Evolutionary conservation across 2,888 invertebrate genomes (phyloP).

Genomic region (Trimorus sp.): DNA sequence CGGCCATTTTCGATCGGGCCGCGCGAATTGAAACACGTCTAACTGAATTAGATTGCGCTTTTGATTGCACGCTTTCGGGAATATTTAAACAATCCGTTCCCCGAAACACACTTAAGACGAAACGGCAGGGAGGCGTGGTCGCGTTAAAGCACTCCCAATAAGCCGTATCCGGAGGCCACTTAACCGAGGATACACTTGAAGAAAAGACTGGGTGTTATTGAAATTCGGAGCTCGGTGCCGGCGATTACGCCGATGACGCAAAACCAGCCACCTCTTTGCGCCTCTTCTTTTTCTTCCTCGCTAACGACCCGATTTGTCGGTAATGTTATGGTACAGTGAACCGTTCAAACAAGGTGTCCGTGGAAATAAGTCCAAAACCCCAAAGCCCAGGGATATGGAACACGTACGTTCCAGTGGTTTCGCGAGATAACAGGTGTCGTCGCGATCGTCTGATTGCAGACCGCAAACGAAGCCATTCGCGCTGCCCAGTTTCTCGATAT

Average conservation of each 20-base stretch:
- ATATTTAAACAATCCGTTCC: not conserved
- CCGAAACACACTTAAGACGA: constrained; percentile 8
- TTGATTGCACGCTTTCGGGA: not conserved
- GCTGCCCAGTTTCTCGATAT: constrained; percentile 52
- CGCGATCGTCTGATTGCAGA: constrained; percentile 37
- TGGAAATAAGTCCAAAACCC: no score
- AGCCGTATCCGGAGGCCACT: constrained; percentile 33
- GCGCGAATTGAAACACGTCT: no score
- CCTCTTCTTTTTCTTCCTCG: no score
- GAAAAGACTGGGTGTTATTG: not conserved
- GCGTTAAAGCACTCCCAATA: constrained; percentile 24
- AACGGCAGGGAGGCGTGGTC: constrained; percentile 20
- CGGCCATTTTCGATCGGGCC: no score
- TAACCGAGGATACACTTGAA: constrained; percentile 14
- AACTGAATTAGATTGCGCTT: not conserved
- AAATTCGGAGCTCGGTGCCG: no score
- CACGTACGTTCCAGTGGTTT: constrained; percentile 42
- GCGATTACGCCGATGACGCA: no score
- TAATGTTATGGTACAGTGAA: no score
- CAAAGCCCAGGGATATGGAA: no score
- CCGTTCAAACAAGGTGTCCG: no score
- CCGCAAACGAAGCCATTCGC: constrained; percentile 50
- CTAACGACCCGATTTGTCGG: no score
- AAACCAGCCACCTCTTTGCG: no score
- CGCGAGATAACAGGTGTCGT: constrained; percentile 55